These are phyloP conservation scores for Oceanodroma tethys DNA, from an alignment of 2,113 vertebrate genomes.

Conservation along the genomic window DNA sequence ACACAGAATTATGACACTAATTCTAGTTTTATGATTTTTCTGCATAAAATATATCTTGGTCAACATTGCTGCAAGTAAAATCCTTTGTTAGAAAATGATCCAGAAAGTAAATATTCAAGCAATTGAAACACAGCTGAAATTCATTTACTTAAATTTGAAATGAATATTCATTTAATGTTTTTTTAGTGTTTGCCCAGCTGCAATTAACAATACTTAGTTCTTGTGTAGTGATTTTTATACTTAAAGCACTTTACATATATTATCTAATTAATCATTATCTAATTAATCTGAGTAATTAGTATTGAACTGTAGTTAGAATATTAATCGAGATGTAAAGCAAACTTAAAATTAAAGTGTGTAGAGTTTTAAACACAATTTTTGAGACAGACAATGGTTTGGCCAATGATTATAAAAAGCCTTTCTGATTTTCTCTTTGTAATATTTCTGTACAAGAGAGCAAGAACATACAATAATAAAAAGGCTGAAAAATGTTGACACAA, in stretches of 20 bases:
- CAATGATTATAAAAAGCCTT: background rate
- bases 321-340: background rate
- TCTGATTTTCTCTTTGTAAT: background rate
- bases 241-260: background rate
- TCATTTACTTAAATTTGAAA: background rate
- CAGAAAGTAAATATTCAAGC: slow-evolving; percentile 1
- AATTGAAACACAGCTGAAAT: slow-evolving; percentile 29
- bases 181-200: slow-evolving; percentile 15
- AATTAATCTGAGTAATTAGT: slow-evolving; percentile 35
- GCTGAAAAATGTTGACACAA: background rate
- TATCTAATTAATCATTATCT: slow-evolving; percentile 16
- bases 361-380: background rate
- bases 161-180: background rate
- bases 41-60: background rate
- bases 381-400: background rate
- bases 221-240: background rate
- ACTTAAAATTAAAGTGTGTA: background rate
- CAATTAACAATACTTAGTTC: slow-evolving; percentile 21
- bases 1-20: background rate
- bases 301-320: background rate
- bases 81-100: background rate
- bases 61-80: background rate
- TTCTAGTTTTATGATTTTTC: background rate
- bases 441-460: background rate
- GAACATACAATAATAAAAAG: background rate